Evolutionary conservation across 2,888 invertebrate species (phyloP), one percentile per base, ranked within the genome.

Genomic region (Ennomos quercinarius): DNA sequence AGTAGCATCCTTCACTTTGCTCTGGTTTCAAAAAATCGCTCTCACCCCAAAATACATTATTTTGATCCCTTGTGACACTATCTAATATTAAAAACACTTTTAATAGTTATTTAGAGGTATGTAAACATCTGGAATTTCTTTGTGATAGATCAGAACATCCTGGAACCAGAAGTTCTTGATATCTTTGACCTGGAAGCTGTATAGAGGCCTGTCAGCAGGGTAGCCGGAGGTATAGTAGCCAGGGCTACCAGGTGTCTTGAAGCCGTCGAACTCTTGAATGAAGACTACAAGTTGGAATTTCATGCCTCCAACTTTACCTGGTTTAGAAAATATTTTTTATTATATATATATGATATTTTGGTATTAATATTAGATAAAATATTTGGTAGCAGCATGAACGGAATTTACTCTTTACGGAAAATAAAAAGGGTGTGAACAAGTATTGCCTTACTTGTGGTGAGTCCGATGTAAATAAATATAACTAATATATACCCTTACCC

Each of bases 301-400:
- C 83, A 94, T 90, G 43, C 96, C 96, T 55, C 93, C 93, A 44
- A 84, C 84, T 71, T 89, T 94, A 73, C 96, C 96, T 68, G 64
- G 9, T 13, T 27, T 27, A 6, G 4, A 27, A 27, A 27, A 27
- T 27, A 27, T 1, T 5, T 27, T 27, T 27, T 27, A 27, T 27
- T 27, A 27, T 27, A 6, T 27, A 6, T 17, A 17, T 1, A 17
- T 17, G 4, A 4, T 27, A 27, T 27, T 6, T 27, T 1, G 6
- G 27, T 27, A 27, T 5, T 5, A 6, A 27, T 17, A 3, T 17
- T 4, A 27, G 27, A 27, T 27, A 0, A 27, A 27, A 27, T 27
- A 27, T 27, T 27, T 27, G 27, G 6, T 27, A 6, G 27, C 27
- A 27, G 27, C 6, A 27, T 27, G 27, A 27, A 6, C 4, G 0